Percentiles rank a stretch among this genome's conserved stretches.
Conservation (phyloP, 2,888 invertebrate genomes). For the Drosophila testacea region DNA sequence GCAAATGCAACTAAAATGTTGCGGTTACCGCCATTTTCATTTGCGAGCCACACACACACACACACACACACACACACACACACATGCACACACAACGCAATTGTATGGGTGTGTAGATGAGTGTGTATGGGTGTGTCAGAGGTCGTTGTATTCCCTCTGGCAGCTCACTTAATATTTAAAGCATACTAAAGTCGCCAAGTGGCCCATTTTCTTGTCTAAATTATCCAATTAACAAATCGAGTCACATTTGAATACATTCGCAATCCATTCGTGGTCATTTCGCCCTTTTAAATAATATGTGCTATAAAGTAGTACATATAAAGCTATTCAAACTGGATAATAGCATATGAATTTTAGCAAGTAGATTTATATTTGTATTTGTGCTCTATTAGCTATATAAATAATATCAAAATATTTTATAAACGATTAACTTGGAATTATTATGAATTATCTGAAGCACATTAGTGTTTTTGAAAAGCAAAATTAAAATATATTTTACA, state of each 20-base stretch:
- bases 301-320: too few species aligned
- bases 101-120: conserved; percentile 2
- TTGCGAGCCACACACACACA: conserved; percentile 25
- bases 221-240: conserved; percentile 53
- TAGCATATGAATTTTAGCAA: too few species aligned
- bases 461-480: too few species aligned
- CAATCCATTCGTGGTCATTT: background rate
- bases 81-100: background rate
- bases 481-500: too few species aligned
- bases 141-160: conserved; percentile 38
- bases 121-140: conserved; percentile 16
- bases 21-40: conserved; percentile 74
- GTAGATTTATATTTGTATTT: too few species aligned
- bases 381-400: too few species aligned
- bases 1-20: conserved; percentile 80
- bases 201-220: conserved; percentile 38
- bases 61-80: background rate
- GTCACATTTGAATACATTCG: conserved; percentile 20
- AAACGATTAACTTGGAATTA: too few species aligned
- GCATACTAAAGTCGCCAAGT: conserved; percentile 50
- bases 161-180: conserved; percentile 73
- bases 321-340: too few species aligned
- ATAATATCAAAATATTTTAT: too few species aligned
- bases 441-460: too few species aligned
- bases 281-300: background rate